Evolutionary conservation across 2,797 vertebrate species (phyloP).

Genomic region (Tragelaphus oryx): DNA sequence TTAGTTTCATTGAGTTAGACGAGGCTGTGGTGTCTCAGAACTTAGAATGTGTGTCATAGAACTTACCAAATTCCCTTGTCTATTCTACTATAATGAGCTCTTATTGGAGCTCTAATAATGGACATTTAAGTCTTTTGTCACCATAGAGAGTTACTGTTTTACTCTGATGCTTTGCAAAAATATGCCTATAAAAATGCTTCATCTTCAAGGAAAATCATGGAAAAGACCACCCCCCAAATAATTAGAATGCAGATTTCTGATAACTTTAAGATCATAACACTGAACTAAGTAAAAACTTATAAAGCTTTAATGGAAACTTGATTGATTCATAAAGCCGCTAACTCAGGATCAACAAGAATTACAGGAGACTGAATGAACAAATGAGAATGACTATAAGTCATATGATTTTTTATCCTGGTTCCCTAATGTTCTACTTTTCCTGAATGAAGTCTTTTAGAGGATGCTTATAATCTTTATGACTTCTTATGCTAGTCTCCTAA

Average conservation of each 20-base stretch:
- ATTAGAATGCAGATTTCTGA: not conserved
- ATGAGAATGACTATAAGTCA: not conserved
- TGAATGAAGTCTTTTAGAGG: not conserved
- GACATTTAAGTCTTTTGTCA: not conserved
- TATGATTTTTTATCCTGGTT: not conserved
- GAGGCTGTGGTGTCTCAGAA: too few species aligned
- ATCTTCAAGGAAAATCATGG: not conserved
- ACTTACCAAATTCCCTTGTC: not conserved
- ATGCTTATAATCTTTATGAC: not conserved
- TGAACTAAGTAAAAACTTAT: not conserved
- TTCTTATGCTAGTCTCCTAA: not conserved
- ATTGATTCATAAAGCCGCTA: not conserved
- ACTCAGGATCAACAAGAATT: not conserved
- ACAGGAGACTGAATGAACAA: not conserved
- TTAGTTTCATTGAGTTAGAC: too few species aligned
- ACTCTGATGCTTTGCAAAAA: not conserved
- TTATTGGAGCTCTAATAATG: not conserved
- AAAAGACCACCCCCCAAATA: not conserved
- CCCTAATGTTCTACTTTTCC: not conserved
- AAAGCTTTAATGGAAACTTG: not conserved
- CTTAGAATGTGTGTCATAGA: not conserved
- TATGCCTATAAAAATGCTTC: not conserved
- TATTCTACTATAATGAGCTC: not conserved
- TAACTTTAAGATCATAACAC: not conserved
- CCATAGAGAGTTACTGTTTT: not conserved